These are phyloP conservation scores for Tonatia bakeri DNA, from an alignment of 2,113 vertebrate genomes.

Conservation along the genomic window DNA sequence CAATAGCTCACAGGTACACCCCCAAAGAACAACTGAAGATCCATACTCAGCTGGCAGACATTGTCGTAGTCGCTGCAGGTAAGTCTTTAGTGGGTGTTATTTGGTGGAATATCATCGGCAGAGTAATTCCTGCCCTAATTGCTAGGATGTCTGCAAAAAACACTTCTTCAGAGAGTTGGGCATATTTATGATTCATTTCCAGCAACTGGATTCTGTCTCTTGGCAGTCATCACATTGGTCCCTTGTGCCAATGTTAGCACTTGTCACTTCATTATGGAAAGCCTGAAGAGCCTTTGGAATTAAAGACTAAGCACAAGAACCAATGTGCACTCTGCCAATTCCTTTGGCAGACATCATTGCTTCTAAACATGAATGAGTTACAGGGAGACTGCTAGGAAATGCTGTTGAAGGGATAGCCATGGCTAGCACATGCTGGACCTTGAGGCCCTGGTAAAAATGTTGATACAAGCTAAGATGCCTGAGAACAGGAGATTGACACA, in stretches of 20 bases:
- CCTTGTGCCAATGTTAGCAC: background rate
- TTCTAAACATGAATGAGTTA: background rate
- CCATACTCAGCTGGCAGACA: constrained; percentile 86
- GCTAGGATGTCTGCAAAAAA: background rate
- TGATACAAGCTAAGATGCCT: background rate
- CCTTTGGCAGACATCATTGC: background rate
- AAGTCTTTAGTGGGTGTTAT: constrained; percentile 24
- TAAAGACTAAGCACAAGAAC: background rate
- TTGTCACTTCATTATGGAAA: background rate
- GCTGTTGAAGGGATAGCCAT: background rate
- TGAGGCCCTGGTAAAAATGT: background rate
- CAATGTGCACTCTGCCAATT: background rate
- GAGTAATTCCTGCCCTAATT: background rate
- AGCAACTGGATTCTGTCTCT: background rate
- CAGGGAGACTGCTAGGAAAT: background rate
- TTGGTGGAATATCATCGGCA: background rate
- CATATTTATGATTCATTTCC: background rate
- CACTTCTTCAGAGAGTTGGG: background rate
- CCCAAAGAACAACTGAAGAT: constrained; percentile 88
- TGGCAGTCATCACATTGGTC: background rate
- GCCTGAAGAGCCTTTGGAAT: background rate
- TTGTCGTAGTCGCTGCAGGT: constrained; percentile 91
- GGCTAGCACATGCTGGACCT: background rate
- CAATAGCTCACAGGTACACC: constrained; percentile 90
- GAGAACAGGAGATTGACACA: background rate